These are phyloP conservation scores for Semicossyphus pulcher DNA, from an alignment of 2,113 vertebrate genomes.

Conservation along the genomic window DNA sequence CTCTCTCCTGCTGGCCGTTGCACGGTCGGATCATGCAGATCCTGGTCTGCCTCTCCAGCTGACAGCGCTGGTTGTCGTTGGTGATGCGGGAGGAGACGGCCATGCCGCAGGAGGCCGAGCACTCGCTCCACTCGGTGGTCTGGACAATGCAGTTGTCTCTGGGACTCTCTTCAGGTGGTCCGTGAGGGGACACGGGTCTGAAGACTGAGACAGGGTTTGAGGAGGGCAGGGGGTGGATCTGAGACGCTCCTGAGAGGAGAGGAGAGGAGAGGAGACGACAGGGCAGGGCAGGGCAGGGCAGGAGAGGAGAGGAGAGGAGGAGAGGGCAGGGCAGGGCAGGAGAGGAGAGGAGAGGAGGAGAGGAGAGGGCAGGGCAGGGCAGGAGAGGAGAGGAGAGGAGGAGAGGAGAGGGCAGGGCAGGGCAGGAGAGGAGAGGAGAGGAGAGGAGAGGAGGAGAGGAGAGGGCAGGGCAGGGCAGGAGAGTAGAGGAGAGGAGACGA, in stretches of 20 bases:
- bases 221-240: conserved; percentile 42
- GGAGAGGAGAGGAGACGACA: too few species aligned
- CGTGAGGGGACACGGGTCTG: conserved; percentile 55
- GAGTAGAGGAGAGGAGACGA: too few species aligned
- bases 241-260: conserved; percentile 37
- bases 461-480: too few species aligned
- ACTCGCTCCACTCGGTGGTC: conserved; percentile 83
- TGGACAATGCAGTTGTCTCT: conserved; percentile 86
- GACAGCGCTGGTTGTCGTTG: conserved; percentile 83
- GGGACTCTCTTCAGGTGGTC: conserved; percentile 61
- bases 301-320: too few species aligned
- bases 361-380: too few species aligned
- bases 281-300: too few species aligned
- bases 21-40: conserved; percentile 85
- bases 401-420: too few species aligned
- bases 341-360: too few species aligned
- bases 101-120: conserved; percentile 85
- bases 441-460: too few species aligned
- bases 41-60: conserved; percentile 83
- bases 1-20: conserved; percentile 63
- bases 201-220: conserved; percentile 62
- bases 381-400: too few species aligned
- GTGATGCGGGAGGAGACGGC: conserved; percentile 84
- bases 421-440: too few species aligned
- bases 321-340: too few species aligned